Evolutionary conservation across 2,888 invertebrate genomes (phyloP).

Genomic region (Lasioglossum figueresi): DNA sequence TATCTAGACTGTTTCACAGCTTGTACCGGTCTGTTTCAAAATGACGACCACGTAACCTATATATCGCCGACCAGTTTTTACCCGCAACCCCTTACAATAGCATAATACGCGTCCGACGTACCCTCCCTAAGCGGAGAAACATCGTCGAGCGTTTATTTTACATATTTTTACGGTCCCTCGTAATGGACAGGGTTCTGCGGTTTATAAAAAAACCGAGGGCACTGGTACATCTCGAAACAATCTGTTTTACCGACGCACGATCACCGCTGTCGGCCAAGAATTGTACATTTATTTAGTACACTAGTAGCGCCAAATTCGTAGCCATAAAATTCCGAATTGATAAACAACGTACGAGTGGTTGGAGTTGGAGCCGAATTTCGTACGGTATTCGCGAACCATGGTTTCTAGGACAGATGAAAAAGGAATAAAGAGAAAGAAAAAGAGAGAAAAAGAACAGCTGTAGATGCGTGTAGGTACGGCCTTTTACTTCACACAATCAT

Average conservation of each 20-base stretch:
- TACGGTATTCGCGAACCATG: neutral
- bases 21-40: conserved; percentile 8
- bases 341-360: neutral
- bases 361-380: neutral
- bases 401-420: neutral
- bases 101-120: neutral
- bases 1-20: conserved; percentile 19
- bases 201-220: neutral
- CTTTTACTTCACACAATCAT: conserved; percentile 69
- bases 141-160: neutral
- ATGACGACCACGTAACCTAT: neutral
- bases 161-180: neutral
- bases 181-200: conserved; percentile 10
- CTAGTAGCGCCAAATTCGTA: neutral
- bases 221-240: conserved; percentile 23
- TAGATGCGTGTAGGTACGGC: conserved; percentile 66
- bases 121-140: too few relatives aligned
- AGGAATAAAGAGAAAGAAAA: neutral
- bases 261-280: neutral
- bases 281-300: neutral
- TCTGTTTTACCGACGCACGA: conserved; percentile 44
- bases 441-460: conserved; percentile 27
- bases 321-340: neutral
- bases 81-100: neutral
- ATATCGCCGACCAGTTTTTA: neutral